Evolutionary conservation across 92 coral and sea anemone species (phyloP), one percentile per base, ranked within the genome.

Genomic region (Porites rus): DNA sequence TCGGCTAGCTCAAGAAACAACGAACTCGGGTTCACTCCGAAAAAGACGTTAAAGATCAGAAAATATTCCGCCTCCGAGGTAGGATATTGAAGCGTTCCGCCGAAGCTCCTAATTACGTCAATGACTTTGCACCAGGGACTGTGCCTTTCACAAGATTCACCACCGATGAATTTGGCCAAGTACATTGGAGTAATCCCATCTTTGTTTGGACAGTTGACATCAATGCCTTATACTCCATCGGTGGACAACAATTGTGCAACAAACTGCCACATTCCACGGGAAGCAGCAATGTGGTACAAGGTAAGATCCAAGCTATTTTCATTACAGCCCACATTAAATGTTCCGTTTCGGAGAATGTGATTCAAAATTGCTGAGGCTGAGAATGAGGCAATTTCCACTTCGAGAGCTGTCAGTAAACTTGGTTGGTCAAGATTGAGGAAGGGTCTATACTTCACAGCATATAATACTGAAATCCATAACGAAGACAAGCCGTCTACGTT

Each of bases 101-200:
- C 85, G 9, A 64, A 59, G 25, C 28, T 59, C 53, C 69, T 18
- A 1, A 90, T 86, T 2, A 86, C 81, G 16, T 72, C 46, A 21
- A 86, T 66, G 8, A 70, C 85, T n/a, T 86, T 86, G 77, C 93
- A 86, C 93, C 93, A 90, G 12, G 93, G 91, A 52, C 84, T 71
- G 56, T 62, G 2, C 50, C 84, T 16, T 22, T 68, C 19, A 18
- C 88, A 84, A 24, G 65, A 17, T 1, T 50, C 65, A 6, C 90
- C 90, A 21, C 91, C 91, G 10, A 68, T 10, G 8, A 86, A 18
- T 60, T 21, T 86, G 0, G 94, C 96, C 60, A 93, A 68, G 65
- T 93, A 93, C 79, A 88, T 60, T 11, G 96, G 96, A 14, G 86
- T 89, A 18, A 93, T 80, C 7, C 92, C 91, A 78, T 90, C 78